phyloP scores from a whole-genome alignment of 2,797 vertebrate genomes.

The Schizothorax lantsangensis region DNA sequence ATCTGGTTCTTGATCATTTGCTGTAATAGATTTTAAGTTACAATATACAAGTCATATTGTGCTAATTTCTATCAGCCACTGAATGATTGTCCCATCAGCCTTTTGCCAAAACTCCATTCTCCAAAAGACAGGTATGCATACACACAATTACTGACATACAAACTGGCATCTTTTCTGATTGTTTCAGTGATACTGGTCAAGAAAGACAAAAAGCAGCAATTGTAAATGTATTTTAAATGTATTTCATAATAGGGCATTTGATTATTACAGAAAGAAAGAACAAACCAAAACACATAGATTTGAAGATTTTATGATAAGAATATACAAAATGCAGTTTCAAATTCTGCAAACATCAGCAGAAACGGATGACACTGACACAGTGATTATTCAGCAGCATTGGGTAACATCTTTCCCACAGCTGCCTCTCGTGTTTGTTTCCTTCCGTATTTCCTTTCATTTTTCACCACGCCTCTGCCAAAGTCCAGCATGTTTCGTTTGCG shows the following conservation, averaged over 20 bases:
- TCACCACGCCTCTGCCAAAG: not conserved
- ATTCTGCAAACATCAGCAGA: slow-evolving; percentile 7
- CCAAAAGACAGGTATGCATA: not conserved
- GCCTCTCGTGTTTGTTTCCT: not conserved
- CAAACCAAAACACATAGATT: not conserved
- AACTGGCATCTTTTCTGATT: not conserved
- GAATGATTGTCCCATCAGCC: not conserved
- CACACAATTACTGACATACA: not conserved
- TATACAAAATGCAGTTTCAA: slow-evolving; percentile 44
- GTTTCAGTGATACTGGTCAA: not conserved
- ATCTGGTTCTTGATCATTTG: not conserved
- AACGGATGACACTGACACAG: not conserved
- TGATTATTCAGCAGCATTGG: not conserved
- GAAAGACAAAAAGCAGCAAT: not conserved
- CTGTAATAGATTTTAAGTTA: not conserved
- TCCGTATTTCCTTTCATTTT: not conserved
- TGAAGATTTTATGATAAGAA: slow-evolving; percentile 30
- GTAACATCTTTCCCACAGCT: not conserved
- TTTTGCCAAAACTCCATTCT: not conserved
- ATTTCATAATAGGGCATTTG: not conserved
- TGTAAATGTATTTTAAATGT: not conserved
- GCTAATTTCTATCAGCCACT: not conserved
- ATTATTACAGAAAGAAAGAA: not conserved
- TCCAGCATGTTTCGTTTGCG: slow-evolving; percentile 5
- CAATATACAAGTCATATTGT: not conserved